Conservation (phyloP, 2,113 vertebrate genomes). For the Callipepla squamata region DNA sequence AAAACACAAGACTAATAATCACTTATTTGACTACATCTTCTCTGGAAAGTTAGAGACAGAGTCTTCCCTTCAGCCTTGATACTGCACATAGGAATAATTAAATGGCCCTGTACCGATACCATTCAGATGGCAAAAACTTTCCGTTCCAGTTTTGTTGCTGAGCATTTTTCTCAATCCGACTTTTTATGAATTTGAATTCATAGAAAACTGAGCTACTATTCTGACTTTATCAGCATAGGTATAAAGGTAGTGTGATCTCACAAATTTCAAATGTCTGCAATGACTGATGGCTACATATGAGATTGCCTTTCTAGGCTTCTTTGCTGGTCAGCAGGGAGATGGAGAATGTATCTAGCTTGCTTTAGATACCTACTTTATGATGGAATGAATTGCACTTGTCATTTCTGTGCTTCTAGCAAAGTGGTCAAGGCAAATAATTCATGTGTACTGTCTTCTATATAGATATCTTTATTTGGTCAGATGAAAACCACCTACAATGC, state of each 20-base stretch:
- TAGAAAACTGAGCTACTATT: background rate
- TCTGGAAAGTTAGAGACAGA: background rate
- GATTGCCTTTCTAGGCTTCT: background rate
- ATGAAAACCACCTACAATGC: background rate
- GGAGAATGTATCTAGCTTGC: background rate
- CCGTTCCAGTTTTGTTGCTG: background rate
- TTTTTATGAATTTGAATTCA: background rate
- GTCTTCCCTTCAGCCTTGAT: background rate
- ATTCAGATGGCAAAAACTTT: background rate
- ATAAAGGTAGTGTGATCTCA: background rate
- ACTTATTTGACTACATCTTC: background rate
- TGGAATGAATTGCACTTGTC: background rate
- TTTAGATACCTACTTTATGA: background rate
- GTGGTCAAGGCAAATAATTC: background rate
- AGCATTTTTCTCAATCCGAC: background rate
- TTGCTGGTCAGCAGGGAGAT: background rate
- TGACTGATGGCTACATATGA: background rate
- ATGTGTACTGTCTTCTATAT: fast-evolving
- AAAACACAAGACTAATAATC: background rate
- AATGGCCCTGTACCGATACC: background rate
- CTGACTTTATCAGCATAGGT: background rate
- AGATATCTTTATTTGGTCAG: fast-evolving
- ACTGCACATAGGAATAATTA: background rate
- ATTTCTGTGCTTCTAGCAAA: background rate
- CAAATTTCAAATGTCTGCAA: background rate